Base-by-base conservation (phyloP, 2,888 invertebrate species). In the Acronicta leporina region DNA sequence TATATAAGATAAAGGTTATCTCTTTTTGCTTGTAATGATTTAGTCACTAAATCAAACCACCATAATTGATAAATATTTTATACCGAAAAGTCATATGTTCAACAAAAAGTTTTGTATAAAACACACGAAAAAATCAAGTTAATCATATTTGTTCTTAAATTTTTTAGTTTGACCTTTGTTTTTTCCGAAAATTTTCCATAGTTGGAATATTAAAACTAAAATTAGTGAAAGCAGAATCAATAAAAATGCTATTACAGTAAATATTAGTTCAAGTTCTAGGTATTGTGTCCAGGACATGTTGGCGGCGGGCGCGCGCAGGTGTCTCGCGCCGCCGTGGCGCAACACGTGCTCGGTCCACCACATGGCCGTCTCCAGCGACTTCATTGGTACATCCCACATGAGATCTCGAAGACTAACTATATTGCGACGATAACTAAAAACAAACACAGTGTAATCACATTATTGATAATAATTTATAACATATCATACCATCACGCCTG, bases 301-400 rank as follows among this genome's bases (percentile, higher is more conserved):
- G 48, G 63, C 68, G 27, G 54, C 59, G 11, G 67, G 67, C 5
- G 51, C 35, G 5, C 63, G 67, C 10, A 67, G 52, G 45, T 67
- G 67, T 57, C 14, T 82, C 67, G 11, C 86, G 50, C 56, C 51
- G 11, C 65, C 62, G 43, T 69, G 43, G 47, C 69, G 69, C 38
- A 67, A 63, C 25, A 68, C 56, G 40, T 67, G 87, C 69, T 94
- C 94, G 13, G 87, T 90, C 94, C 93, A 94, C 92, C 92, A 92
- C n/a, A 93, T 75, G 0, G 92, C 91, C 10, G 88, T 87, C 11
- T 87, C 84, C 46, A 86, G 41, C 0, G 86, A 75, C 6, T 45
- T 13, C 63, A 74, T 54, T 0, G 62, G 67, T 30, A 63, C 52
- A 30, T 75, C 75, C 0, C 20, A 41, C 47, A 75, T 54, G n/a